Evolutionary conservation across 2,797 vertebrate genomes (phyloP).

Genomic region (Sternarchorhynchus goeldii): DNA sequence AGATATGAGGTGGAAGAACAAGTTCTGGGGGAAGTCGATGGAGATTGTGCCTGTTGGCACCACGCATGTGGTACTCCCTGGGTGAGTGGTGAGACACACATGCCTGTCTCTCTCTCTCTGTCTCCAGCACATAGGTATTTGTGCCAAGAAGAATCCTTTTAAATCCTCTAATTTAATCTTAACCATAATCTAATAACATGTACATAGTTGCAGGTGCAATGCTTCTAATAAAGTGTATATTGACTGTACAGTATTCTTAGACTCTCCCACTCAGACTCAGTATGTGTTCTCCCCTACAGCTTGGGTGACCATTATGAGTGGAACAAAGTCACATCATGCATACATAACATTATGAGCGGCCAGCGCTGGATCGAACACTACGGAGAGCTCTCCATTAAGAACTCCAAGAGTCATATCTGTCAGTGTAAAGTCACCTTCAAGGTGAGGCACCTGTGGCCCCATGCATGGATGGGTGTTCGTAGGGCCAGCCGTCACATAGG

Average conservation of each 20-base stretch:
- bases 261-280: neutral
- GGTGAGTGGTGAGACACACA: constrained; percentile 73
- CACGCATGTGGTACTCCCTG: constrained; percentile 87
- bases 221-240: too few species aligned
- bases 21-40: constrained; percentile 99
- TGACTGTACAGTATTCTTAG: too few species aligned
- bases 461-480: neutral
- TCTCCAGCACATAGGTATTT: constrained; percentile 13
- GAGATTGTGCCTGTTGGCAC: constrained; percentile 96
- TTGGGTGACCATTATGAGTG: constrained; percentile 94
- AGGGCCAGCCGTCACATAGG: too few species aligned
- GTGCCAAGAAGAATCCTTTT: neutral
- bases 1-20: constrained; percentile 96
- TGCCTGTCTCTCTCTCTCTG: constrained; percentile 17
- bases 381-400: constrained; percentile 94
- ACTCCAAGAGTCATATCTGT: constrained; percentile 83
- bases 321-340: constrained; percentile 98
- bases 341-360: constrained; percentile 97
- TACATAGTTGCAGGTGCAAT: too few species aligned
- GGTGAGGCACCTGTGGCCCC: constrained; percentile 70
- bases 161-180: too few species aligned
- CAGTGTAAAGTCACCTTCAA: constrained; percentile 97
- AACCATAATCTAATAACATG: too few species aligned
- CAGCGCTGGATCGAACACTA: constrained; percentile 99
- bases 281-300: constrained; percentile 64